Evolutionary conservation across 2,113 vertebrate species (phyloP).

Genomic region (Mus spicilegus): DNA sequence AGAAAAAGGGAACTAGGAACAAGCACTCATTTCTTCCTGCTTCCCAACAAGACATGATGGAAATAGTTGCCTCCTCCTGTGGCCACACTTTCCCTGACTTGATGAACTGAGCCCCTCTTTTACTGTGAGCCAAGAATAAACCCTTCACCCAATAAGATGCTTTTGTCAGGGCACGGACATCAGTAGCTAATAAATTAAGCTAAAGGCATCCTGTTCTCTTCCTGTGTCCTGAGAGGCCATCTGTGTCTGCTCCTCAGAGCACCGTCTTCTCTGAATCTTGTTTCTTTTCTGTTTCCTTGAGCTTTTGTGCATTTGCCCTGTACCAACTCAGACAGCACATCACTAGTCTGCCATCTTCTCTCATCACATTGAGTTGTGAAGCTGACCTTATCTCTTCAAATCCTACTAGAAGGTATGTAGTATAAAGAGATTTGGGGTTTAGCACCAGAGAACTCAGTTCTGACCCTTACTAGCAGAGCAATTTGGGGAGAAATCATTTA

Average conservation of each 20-base stretch:
- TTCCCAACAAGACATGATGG: not conserved
- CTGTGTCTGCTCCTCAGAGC: slow-evolving; percentile 44
- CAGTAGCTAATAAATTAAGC: not conserved
- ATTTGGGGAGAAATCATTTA: not conserved
- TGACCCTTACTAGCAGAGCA: not conserved
- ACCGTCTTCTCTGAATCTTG: not conserved
- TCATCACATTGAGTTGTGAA: slow-evolving; percentile 43
- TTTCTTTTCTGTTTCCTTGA: not conserved
- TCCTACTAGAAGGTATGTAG: not conserved
- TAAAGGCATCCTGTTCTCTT: slow-evolving; percentile 54
- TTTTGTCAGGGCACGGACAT: not conserved
- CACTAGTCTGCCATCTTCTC: not conserved
- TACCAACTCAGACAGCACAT: not conserved
- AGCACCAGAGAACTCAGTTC: not conserved
- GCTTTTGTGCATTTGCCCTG: not conserved
- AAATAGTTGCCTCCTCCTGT: not conserved
- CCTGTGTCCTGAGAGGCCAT: slow-evolving; percentile 26
- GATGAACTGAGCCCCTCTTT: not conserved
- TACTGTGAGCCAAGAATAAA: not conserved
- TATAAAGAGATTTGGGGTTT: not conserved
- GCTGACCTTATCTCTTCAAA: not conserved
- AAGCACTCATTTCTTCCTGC: not conserved
- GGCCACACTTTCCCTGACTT: not conserved
- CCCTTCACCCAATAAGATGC: not conserved
- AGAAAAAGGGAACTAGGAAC: not conserved